phyloP scores from a whole-genome alignment of 2,113 vertebrate genomes.

The Halcyon malimbica region DNA sequence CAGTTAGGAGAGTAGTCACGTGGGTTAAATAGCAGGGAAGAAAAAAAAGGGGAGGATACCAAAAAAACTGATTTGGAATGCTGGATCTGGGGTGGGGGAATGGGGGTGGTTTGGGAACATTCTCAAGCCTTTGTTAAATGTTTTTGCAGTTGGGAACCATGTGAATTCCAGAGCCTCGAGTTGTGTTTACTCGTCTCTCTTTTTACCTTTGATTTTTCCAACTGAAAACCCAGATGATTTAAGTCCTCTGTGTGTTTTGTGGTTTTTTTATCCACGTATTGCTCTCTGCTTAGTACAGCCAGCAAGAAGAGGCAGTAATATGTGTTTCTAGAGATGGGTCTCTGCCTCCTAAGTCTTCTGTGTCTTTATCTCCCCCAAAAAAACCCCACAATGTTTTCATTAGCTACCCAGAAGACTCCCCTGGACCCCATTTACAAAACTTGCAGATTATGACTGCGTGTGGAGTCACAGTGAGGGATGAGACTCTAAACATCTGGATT shows the following conservation, averaged over 20 bases:
- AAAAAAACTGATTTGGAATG: background rate
- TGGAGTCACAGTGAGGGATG: background rate
- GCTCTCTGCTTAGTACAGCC: background rate
- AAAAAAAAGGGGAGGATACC: background rate
- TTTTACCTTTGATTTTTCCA: background rate
- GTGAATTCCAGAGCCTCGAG: background rate
- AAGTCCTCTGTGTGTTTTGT: background rate
- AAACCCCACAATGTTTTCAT: background rate
- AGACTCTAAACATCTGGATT: background rate
- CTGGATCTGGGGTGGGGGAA: background rate
- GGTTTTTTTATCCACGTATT: background rate
- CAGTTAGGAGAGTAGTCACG: background rate
- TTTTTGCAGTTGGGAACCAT: conserved; percentile 1
- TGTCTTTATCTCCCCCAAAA: background rate
- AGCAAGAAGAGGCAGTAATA: background rate
- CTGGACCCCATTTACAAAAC: background rate
- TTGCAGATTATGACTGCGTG: background rate
- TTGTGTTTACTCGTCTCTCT: background rate
- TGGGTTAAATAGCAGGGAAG: background rate
- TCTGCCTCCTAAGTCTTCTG: background rate
- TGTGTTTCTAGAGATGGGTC: background rate
- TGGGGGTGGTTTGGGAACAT: background rate
- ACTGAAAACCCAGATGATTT: background rate
- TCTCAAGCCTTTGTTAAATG: background rate
- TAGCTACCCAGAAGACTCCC: background rate